Base-by-base conservation (phyloP, 2,797 vertebrate species). In the Chromis chromis region DNA sequence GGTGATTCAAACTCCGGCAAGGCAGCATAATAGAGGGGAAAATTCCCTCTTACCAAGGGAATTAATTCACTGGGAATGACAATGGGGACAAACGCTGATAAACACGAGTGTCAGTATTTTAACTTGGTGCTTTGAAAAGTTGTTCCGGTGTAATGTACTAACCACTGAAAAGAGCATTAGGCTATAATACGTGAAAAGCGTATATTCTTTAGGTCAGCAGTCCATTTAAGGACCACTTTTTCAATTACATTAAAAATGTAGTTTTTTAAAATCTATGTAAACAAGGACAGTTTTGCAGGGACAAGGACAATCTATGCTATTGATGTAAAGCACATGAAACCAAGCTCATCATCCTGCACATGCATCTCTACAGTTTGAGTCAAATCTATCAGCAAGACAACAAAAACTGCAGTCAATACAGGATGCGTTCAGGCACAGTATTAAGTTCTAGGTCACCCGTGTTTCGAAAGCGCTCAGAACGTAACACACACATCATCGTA, bases 1-100 rank as follows among this genome's bases (percentile, higher is more conserved):
- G 68, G 84, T 82, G 83, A 89, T 76, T 83, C 79, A 76, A 86
- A 88, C 80, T 67, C 78, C 77, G 83, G 81, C 78, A 76, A 82
- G 75, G 85, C 80, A 84, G 86, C 77, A 83, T 31, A 82, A 86
- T 63, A 70, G 75, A 66, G 49, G 79, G 71, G 76, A 78, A 77
- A 76, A 84, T 59, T 85, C 78, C 70, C 65, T 64, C 82, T 86
- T 81, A 73, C 76, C 24, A 63, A 61, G 78, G 76, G 42, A 88
- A 83, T 86, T 71, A 63, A 77, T 89, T 89, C 72, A 78, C 27
- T 70, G 48, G 62, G 63, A 85, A 81, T 76, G 74, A 82, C 70
- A 73, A 81, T 40, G 65, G 79, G 74, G 68, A 81, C 54, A 69
- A 83, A 65, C 4, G 0, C 70, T 21, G 55, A 78, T 64, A 70